Evolutionary conservation across 2,888 invertebrate genomes (phyloP), one percentile per base, ranked within the genome.

Genomic region (Xanthia togata): DNA sequence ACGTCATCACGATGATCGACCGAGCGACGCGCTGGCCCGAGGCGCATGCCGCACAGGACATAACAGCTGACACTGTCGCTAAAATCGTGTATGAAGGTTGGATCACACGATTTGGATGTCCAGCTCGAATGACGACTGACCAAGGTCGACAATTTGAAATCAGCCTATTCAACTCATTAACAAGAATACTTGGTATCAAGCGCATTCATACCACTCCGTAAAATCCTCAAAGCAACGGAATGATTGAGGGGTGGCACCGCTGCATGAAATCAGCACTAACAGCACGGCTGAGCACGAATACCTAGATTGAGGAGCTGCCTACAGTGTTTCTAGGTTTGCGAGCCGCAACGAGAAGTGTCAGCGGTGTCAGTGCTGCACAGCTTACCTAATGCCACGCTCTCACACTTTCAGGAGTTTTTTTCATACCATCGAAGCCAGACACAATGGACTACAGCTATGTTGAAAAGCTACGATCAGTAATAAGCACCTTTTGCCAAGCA

Each of bases 321-420:
- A 81, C 81, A 11, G 79, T 76, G 14, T 38, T 81, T 50, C 60
- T 79, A 17, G 80, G 83, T 1, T 57, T 83, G 12, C 79, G 83
- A 17, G 79, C 79, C 3, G 70, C 73, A 8, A 59, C 6, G 8
- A 26, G 75, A 9, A 64, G 11, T 2, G 80, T 78, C 59, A 80
- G 14, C 0, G 73, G 71, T 0, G 70, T 78, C 0, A 83, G 83
- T 44, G 59, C 80, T 12, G 80, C 83, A 12, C 68, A 83, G 31
- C 26, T 71, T 1, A 64, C 64, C 14, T 83, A 83, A 12, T n/a
- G 55, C 12, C 55, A 55, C 5, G n/a, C 55, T 55, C n/a, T 55
- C 55, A 55, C n/a, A 55, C 55, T 55, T 5, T 12, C 55, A 55
- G n/a, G 55, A n/a, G 55, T 12, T 5, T 55, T 55, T 12, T 55